Conservation (phyloP, 2,797 vertebrate genomes). For the Sebastes itinus region DNA sequence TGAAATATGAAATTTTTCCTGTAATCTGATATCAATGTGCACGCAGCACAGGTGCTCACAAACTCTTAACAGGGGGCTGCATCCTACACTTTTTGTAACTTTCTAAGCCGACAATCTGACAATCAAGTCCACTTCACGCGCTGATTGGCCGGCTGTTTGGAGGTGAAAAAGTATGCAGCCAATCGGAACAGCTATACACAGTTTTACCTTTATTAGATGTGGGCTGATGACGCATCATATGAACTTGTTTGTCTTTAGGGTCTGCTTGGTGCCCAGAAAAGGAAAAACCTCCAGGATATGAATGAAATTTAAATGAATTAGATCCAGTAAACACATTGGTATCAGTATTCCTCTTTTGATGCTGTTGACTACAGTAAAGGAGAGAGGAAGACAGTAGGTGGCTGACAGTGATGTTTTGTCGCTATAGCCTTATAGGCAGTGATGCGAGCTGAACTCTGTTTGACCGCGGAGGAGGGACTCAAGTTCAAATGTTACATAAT, state of each 20-base stretch:
- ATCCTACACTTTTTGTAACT: too few relatives aligned
- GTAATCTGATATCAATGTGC: too few relatives aligned
- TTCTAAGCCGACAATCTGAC: background rate
- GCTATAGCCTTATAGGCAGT: background rate
- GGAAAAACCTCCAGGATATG: background rate
- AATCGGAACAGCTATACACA: background rate
- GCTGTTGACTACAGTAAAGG: background rate
- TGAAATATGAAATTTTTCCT: too few relatives aligned
- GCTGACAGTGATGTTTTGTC: background rate
- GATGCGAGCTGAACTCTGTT: slow-evolving; percentile 38
- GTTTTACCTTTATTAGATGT: background rate
- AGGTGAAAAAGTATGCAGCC: background rate
- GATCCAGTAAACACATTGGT: background rate
- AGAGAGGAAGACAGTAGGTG: background rate
- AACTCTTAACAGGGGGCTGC: background rate
- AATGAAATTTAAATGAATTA: too few relatives aligned
- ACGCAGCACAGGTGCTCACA: background rate
- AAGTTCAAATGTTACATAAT: slow-evolving; percentile 55
- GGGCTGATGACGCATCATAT: background rate
- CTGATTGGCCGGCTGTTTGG: background rate
- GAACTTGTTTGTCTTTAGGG: background rate
- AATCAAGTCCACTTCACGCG: background rate
- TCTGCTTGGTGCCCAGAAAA: background rate
- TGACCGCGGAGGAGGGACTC: slow-evolving; percentile 39
- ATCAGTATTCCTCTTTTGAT: background rate